phyloP scores from a whole-genome alignment of 2,113 vertebrate genomes.

The Sisor rabdophorus region DNA sequence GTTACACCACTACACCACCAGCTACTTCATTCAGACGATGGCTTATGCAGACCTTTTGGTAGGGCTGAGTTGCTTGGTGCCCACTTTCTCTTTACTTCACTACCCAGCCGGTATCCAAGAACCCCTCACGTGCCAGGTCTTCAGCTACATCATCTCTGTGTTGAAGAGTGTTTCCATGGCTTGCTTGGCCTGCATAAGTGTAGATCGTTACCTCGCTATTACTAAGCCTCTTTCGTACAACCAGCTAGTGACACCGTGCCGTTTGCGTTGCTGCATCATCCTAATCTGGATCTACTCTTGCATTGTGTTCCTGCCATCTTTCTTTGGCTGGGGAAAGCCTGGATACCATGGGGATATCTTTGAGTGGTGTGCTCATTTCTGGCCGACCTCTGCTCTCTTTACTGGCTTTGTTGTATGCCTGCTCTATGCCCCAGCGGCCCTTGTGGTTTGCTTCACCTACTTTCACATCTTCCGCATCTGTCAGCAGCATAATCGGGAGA shows the following conservation, averaged over 20 bases:
- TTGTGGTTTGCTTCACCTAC: conserved; percentile 96
- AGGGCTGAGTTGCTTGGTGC: conserved; percentile 94
- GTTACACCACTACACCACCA: conserved; percentile 95
- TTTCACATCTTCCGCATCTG: conserved; percentile 99
- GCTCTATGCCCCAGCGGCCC: conserved; percentile 91
- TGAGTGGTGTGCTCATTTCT: conserved; percentile 94
- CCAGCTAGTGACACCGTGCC: conserved; percentile 94
- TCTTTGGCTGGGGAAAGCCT: conserved; percentile 98
- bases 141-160: conserved; percentile 96
- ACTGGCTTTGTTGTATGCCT: conserved; percentile 96
- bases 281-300: conserved; percentile 96
- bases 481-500: conserved; percentile 97
- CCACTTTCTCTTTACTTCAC: conserved; percentile 91
- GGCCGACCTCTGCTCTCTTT: conserved; percentile 95
- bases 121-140: conserved; percentile 91
- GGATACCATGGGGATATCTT: conserved; percentile 99
- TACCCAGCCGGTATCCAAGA: conserved; percentile 89
- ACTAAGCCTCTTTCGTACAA: conserved; percentile 97
- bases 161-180: conserved; percentile 98
- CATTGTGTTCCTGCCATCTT: conserved; percentile 90
- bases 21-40: conserved; percentile 99
- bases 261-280: conserved; percentile 87
- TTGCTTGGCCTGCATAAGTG: conserved; percentile 93
- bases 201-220: conserved; percentile 96
- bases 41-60: conserved; percentile 96